phyloP scores from a whole-genome alignment of 2,797 vertebrate species.

The Lophius americanus region DNA sequence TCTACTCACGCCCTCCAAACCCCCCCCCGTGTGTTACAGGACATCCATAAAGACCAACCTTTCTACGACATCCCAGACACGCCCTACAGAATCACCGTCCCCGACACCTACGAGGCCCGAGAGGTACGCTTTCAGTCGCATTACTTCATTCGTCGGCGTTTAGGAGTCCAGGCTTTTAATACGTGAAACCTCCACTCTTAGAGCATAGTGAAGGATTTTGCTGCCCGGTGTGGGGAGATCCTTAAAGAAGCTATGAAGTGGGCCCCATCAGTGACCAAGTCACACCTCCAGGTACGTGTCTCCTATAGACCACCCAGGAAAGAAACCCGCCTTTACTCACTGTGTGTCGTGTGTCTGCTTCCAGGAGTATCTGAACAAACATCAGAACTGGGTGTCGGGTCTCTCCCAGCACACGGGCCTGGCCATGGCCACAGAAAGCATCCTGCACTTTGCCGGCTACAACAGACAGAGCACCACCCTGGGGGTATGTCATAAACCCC shows the following conservation, averaged over 20 bases:
- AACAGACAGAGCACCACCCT: conserved; percentile 94
- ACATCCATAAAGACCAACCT: conserved; percentile 97
- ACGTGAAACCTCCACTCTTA: conserved; percentile 53
- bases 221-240: conserved; percentile 96
- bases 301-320: neutral
- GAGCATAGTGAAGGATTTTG: conserved; percentile 98
- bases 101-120: conserved; percentile 93
- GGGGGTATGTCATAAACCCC: conserved; percentile 81
- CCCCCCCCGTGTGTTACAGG: conserved; percentile 73
- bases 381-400: conserved; percentile 96
- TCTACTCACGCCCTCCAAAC: neutral
- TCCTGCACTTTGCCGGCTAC: conserved; percentile 93
- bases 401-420: conserved; percentile 95
- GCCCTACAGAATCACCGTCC: conserved; percentile 93
- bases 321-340: neutral
- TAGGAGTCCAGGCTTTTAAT: neutral
- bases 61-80: conserved; percentile 96
- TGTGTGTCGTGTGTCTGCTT: neutral
- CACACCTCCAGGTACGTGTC: conserved; percentile 90
- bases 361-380: conserved; percentile 96
- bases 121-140: conserved; percentile 80
- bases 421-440: conserved; percentile 96
- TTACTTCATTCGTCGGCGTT: no score
- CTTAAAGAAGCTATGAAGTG: conserved; percentile 98
- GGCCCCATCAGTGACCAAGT: conserved; percentile 96